Evolutionary conservation across 2,797 vertebrate species (phyloP).

Genomic region (Babyrousa celebensis): DNA sequence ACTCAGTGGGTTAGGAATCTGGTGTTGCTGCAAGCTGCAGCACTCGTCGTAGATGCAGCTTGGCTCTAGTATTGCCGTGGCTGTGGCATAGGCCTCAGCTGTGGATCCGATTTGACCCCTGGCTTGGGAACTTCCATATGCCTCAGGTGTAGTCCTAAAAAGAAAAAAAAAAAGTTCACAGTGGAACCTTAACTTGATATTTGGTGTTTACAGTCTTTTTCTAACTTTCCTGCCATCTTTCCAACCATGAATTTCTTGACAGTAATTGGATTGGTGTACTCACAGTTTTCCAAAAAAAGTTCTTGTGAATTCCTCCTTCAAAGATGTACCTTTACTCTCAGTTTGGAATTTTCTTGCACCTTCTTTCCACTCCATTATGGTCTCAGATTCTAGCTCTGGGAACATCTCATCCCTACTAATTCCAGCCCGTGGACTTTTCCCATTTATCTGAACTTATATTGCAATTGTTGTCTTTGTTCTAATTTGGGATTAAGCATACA

Average conservation of each 20-base stretch:
- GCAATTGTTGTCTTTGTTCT: neutral
- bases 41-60: too few relatives aligned
- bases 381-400: neutral
- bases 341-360: neutral
- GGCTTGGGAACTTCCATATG: too few relatives aligned
- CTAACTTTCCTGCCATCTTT: neutral
- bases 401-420: neutral
- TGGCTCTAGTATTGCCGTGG: too few relatives aligned
- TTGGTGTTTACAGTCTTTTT: neutral
- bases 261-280: neutral
- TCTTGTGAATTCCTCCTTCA: neutral
- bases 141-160: too few relatives aligned
- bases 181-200: conserved; percentile 47
- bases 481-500: neutral
- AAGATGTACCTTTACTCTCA: neutral
- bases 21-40: too few relatives aligned
- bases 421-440: neutral
- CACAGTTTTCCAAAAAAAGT: neutral
- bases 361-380: neutral
- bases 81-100: too few relatives aligned
- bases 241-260: neutral
- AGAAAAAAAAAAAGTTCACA: neutral
- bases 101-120: too few relatives aligned
- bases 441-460: neutral
- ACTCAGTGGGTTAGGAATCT: too few relatives aligned